These are phyloP conservation scores for Passer domesticus DNA, from an alignment of 2,113 vertebrate species.

Conservation along the genomic window DNA sequence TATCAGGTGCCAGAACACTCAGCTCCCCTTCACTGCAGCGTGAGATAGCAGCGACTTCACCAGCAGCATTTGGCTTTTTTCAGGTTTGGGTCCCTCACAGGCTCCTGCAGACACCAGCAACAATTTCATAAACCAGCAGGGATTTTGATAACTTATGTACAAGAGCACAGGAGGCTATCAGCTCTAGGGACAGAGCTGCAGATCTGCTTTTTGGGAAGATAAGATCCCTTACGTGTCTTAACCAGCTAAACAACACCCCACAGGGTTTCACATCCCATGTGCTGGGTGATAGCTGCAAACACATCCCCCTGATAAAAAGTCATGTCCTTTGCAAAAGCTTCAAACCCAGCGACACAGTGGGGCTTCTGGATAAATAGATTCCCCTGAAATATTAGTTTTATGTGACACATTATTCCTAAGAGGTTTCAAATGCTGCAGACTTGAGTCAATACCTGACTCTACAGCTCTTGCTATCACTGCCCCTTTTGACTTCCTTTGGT, in stretches of 20 bases:
- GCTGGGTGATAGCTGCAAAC: background rate
- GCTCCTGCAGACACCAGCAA: background rate
- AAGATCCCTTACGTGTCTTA: background rate
- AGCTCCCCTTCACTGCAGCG: background rate
- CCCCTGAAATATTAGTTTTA: background rate
- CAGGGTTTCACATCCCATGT: background rate
- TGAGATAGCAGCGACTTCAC: rapidly evolving
- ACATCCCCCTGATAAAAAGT: background rate
- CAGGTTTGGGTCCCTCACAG: background rate
- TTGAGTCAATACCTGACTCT: background rate
- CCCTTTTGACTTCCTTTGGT: conserved; percentile 48
- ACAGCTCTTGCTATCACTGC: background rate
- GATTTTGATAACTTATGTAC: background rate
- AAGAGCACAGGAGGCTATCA: background rate
- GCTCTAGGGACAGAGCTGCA: background rate
- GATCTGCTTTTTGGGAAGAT: background rate
- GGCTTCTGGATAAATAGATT: background rate
- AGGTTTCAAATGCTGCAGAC: background rate
- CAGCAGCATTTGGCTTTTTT: background rate
- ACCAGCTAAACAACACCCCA: background rate
- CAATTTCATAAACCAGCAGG: background rate
- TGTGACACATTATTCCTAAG: background rate
- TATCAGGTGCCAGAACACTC: background rate
- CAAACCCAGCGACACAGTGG: background rate
- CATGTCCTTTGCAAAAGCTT: background rate